Evolutionary conservation across 2,797 vertebrate species (phyloP).

Genomic region (Labeo calbasu): DNA sequence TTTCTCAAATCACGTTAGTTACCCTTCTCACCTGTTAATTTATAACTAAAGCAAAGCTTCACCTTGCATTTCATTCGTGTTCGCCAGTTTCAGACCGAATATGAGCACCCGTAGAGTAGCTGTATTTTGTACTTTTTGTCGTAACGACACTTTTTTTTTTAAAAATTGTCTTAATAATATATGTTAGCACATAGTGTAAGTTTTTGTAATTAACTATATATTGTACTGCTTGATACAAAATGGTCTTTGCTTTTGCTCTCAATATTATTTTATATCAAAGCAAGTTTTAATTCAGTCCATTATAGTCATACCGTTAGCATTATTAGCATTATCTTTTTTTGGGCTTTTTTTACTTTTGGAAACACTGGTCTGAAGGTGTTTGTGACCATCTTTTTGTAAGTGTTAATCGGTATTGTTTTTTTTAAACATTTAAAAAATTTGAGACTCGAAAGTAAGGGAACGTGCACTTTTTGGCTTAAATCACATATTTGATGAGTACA

Average conservation of each 20-base stretch:
- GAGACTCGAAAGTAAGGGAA: constrained; percentile 44
- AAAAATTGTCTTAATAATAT: constrained; percentile 91
- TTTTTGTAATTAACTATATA: constrained; percentile 87
- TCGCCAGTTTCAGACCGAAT: constrained; percentile 80
- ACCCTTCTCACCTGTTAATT: constrained; percentile 69
- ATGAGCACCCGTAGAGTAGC: constrained; percentile 81
- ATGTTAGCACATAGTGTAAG: constrained; percentile 91
- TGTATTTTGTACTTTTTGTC: constrained; percentile 78
- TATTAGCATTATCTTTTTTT: constrained; percentile 40
- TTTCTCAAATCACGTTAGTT: constrained; percentile 44
- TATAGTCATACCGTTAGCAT: constrained; percentile 54
- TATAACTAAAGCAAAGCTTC: constrained; percentile 84
- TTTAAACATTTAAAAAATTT: background rate
- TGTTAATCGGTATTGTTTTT: constrained; percentile 63
- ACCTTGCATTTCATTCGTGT: constrained; percentile 78
- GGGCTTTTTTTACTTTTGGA: constrained; percentile 50
- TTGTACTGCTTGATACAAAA: constrained; percentile 84
- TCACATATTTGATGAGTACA: constrained; percentile 25
- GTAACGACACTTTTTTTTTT: constrained; percentile 82
- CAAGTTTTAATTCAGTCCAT: constrained; percentile 34
- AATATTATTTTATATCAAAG: constrained; percentile 43
- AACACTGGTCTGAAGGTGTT: constrained; percentile 44
- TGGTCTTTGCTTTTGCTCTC: constrained; percentile 55
- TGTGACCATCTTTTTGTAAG: constrained; percentile 57
- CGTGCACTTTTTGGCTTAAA: constrained; percentile 33